Base-by-base conservation (phyloP, 2,113 vertebrate species). In the Verasper variegatus region DNA sequence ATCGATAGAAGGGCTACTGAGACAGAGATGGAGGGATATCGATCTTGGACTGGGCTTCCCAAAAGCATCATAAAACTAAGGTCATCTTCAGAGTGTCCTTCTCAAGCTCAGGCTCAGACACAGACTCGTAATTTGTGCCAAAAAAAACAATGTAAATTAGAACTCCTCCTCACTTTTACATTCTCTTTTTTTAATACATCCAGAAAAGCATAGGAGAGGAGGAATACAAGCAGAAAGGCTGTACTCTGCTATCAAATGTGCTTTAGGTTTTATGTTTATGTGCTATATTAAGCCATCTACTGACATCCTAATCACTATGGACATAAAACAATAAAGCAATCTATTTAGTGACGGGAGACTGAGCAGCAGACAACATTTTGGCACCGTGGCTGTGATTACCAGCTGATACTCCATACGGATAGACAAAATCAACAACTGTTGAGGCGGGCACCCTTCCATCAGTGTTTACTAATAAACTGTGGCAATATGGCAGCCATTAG, bases 401-500 rank as follows among this genome's bases (percentile, higher is more conserved):
- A 90, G 88, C 92, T 92, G 90, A 91, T 87, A 65, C 86, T 90
- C 91, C 90, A 90, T 90, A 92, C 84, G 90, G 91, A 88, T 55
- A 81, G 82, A 87, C 86, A 85, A 87, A 91, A 90, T 89, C 91
- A 92, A 91, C 90, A 92, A 90, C 89, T 89, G 89, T 88, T 93
- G 85, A 86, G 82, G 84, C 86, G 80, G 91, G 83, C 83, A 85
- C 80, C 88, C 89, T 92, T 91, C 88, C 82, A 90, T 90, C 87
- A 85, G 77, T 91, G 92, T 94, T 93, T 91, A 91, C 90, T 90
- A 84, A 92, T 93, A 93, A 93, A 94, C 92, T 91, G 84, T 83
- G 86, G 86, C 92, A 93, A 93, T 92, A 94, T 93, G 92, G 91
- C 91, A 88, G 92, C 83, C 84, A 90, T 94, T 93, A 93, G 89